phyloP scores from a whole-genome alignment of 2,888 invertebrate species.

The Euzophera pinguis region DNA sequence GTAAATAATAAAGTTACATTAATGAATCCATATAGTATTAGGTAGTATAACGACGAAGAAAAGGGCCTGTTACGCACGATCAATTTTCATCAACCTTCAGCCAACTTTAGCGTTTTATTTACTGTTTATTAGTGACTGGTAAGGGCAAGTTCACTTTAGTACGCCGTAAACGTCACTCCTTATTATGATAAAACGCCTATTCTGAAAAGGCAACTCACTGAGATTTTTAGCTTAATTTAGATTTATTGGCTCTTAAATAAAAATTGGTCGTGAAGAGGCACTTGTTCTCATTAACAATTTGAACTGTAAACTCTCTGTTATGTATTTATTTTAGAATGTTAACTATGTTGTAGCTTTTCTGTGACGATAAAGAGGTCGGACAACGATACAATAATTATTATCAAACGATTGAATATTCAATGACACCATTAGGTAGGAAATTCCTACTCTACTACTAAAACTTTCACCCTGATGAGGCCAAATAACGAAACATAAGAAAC shows the following conservation, averaged over 20 bases:
- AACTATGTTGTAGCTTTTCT: no score
- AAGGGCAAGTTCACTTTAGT: conserved; percentile 34
- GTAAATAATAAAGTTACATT: neutral
- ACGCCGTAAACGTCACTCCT: conserved; percentile 51
- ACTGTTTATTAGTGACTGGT: conserved; percentile 24
- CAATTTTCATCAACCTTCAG: conserved; percentile 27
- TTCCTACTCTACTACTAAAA: no score
- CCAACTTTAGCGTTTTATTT: conserved; percentile 20
- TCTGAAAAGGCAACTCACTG: conserved; percentile 31
- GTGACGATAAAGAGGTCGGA: no score
- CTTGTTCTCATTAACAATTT: no score
- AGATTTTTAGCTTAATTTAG: conserved; percentile 5
- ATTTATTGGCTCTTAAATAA: conserved; percentile 11
- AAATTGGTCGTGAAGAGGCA: no score
- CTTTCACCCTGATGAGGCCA: no score
- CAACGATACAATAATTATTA: no score
- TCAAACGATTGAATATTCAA: no score
- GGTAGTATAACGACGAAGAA: neutral
- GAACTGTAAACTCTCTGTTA: no score
- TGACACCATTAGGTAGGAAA: no score
- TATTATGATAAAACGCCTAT: conserved; percentile 39
- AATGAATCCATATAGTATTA: neutral
- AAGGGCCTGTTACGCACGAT: conserved; percentile 13
- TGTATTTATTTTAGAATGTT: no score
- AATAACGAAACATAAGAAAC: no score